Conservation (phyloP, 2,888 invertebrate genomes). For the Muschampia plurimacula region DNA sequence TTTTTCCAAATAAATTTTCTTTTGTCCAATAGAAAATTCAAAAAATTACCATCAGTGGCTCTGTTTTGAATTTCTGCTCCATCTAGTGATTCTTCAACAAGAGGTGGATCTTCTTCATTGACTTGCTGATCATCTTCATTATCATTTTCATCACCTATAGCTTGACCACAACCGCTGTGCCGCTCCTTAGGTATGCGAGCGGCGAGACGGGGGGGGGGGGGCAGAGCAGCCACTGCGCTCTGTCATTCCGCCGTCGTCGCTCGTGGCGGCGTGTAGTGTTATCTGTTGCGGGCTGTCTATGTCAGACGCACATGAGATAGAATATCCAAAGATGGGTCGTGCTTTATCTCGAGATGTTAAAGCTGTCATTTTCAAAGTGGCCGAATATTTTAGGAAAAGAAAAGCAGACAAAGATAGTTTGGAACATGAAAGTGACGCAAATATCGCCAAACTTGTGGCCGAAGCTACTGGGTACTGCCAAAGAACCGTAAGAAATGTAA, state of each 20-base stretch:
- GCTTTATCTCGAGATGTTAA: too few relatives aligned
- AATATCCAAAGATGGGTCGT: too few relatives aligned
- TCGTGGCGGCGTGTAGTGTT: too few relatives aligned
- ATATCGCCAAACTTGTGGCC: slow-evolving; percentile 5
- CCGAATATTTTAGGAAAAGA: too few relatives aligned
- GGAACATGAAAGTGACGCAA: slow-evolving; percentile 1
- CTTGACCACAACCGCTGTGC: too few relatives aligned
- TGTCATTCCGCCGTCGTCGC: too few relatives aligned
- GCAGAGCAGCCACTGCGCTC: too few relatives aligned
- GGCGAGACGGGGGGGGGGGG: too few relatives aligned
- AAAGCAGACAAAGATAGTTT: background rate
- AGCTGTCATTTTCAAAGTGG: too few relatives aligned
- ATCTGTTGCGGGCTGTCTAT: too few relatives aligned
- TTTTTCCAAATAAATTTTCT: slow-evolving; percentile 27
- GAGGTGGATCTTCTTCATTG: slow-evolving; percentile 25
- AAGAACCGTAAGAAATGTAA: slow-evolving; percentile 7
- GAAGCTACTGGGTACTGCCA: slow-evolving; percentile 4
- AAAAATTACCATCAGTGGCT: slow-evolving; percentile 30
- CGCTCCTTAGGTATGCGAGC: too few relatives aligned
- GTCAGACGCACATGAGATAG: too few relatives aligned
- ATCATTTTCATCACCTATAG: slow-evolving; percentile 31
- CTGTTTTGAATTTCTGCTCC: slow-evolving; percentile 35
- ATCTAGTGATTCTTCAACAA: slow-evolving; percentile 35
- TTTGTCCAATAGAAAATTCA: slow-evolving; percentile 17
- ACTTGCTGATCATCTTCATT: slow-evolving; percentile 27